A percentile compares a stretch with the other conserved stretches of the same genome.
These are phyloP conservation scores for Puffinus mauretanicus DNA, from an alignment of 2,113 vertebrate genomes.

Conservation along the genomic window DNA sequence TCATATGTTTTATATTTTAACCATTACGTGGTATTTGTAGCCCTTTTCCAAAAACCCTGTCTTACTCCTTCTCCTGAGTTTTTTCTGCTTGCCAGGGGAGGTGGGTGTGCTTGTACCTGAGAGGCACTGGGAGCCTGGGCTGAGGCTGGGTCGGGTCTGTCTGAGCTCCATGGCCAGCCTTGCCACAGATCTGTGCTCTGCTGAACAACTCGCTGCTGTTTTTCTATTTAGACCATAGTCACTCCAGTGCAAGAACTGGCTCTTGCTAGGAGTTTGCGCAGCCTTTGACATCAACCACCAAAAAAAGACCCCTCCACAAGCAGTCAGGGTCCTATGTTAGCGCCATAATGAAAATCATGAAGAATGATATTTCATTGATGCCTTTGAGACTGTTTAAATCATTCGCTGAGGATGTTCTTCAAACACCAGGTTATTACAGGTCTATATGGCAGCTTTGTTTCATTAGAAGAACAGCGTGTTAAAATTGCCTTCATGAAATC, in stretches of 20 bases:
- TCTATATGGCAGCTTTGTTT: conserved; percentile 13
- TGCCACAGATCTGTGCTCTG: fast-evolving
- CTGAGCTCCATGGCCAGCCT: not conserved
- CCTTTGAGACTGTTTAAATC: not conserved
- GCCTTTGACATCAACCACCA: not conserved
- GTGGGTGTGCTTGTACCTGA: not conserved
- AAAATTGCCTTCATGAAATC: conserved; percentile 34
- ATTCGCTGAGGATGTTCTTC: not conserved
- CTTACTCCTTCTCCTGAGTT: not conserved
- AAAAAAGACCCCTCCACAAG: not conserved
- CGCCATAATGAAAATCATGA: not conserved
- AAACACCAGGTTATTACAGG: not conserved
- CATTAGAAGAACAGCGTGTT: conserved; percentile 7
- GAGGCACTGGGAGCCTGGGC: no score
- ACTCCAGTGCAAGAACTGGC: not conserved
- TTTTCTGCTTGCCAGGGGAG: not conserved
- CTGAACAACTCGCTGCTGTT: not conserved
- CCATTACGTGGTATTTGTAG: not conserved
- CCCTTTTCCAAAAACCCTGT: not conserved
- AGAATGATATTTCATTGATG: not conserved
- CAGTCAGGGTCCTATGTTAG: not conserved
- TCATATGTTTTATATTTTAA: not conserved
- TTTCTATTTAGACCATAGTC: not conserved
- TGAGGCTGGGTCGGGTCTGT: not conserved
- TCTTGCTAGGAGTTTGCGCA: not conserved